These are phyloP conservation scores for Drosophila dunni DNA, from an alignment of 1,140 invertebrate species.

Conservation along the genomic window DNA sequence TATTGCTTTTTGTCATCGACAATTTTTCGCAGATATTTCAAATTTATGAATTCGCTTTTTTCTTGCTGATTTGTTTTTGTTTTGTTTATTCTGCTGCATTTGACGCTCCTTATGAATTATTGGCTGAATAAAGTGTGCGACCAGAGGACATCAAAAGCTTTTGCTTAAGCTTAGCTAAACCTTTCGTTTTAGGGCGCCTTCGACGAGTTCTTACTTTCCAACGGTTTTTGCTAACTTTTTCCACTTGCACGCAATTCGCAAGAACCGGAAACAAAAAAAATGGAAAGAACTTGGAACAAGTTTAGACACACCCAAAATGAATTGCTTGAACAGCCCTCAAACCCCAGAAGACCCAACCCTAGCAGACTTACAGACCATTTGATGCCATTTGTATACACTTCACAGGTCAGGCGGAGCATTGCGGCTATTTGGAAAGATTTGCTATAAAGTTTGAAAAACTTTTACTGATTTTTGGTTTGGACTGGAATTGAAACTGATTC, in stretches of 20 bases:
- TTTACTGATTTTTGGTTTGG: no score
- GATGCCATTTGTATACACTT: conserved; percentile 51
- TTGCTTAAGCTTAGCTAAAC: conserved; percentile 39
- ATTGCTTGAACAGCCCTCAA: conserved; percentile 7
- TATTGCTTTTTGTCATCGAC: conserved; percentile 65
- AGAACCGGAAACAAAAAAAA: conserved; percentile 2
- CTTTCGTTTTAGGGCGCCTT: conserved; percentile 9
- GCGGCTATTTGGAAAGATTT: neutral
- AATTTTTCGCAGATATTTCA: conserved; percentile 45
- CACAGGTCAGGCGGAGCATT: neutral
- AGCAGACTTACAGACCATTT: conserved; percentile 66
- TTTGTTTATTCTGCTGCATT: conserved; percentile 53
- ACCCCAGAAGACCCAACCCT: conserved; percentile 18
- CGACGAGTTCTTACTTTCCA: neutral
- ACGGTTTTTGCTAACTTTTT: conserved; percentile 24
- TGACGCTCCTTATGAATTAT: conserved; percentile 75
- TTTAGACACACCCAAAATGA: conserved; percentile 22
- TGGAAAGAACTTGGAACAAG: conserved; percentile 56
- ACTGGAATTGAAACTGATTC: no score
- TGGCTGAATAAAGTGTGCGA: conserved; percentile 46
- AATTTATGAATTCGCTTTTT: conserved; percentile 43
- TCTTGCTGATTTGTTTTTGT: conserved; percentile 23
- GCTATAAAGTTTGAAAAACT: no score
- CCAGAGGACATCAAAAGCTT: conserved; percentile 43
- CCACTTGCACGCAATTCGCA: conserved; percentile 15